A percentile compares a stretch with the other conserved stretches of the same genome.
Evolutionary conservation across 2,797 vertebrate genomes (phyloP).

Genomic region (Syngnathus acus): DNA sequence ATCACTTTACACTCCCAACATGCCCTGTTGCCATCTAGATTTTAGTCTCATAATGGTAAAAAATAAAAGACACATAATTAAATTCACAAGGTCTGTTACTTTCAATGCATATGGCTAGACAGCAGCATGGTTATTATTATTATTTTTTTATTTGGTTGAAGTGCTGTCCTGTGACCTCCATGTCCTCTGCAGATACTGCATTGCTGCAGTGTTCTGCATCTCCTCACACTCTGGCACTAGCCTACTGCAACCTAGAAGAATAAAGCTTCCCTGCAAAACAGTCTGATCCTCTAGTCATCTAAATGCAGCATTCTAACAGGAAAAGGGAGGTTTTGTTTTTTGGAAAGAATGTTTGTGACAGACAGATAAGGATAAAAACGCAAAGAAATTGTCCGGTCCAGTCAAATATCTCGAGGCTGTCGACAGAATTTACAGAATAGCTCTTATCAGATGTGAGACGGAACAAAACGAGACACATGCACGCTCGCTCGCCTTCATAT

Average conservation of each 20-base stretch:
- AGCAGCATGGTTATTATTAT: background rate
- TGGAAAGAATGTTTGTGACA: constrained; percentile 19
- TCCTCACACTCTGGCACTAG: constrained; percentile 13
- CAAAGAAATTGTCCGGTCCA: constrained; percentile 26
- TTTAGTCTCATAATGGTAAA: constrained; percentile 11
- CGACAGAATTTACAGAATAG: constrained; percentile 36
- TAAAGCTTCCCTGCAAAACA: background rate
- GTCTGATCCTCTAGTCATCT: no score
- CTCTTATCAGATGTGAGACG: constrained; percentile 49
- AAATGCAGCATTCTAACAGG: background rate
- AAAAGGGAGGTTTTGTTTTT: constrained; percentile 9
- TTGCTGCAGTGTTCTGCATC: constrained; percentile 47
- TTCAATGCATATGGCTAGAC: background rate
- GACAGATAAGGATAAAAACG: constrained; percentile 30
- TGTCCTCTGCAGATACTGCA: constrained; percentile 36
- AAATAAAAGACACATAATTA: background rate
- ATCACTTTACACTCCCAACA: constrained; percentile 8
- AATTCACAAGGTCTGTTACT: background rate
- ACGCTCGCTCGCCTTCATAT: constrained; percentile 2
- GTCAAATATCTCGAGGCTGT: constrained; percentile 35
- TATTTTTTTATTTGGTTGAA: background rate
- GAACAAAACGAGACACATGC: constrained; percentile 26
- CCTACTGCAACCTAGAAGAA: constrained; percentile 11
- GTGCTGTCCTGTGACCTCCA: constrained; percentile 17
- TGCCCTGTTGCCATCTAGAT: constrained; percentile 51